phyloP scores from a whole-genome alignment of 2,113 vertebrate species.

The Chelonoidis abingdonii region DNA sequence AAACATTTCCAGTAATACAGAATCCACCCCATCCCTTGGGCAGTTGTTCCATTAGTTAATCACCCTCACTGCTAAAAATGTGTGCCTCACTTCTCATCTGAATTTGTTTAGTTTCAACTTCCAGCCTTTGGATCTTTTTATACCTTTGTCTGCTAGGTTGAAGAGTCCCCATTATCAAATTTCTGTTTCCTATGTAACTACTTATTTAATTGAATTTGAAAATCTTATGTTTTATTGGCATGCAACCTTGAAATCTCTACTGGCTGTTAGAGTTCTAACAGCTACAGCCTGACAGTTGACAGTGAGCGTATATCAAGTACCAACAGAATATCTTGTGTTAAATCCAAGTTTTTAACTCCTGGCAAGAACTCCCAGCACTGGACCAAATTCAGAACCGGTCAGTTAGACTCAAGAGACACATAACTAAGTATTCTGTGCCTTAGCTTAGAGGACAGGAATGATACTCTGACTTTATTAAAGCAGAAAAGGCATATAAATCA shows the following conservation, averaged over 20 bases:
- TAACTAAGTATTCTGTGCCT: background rate
- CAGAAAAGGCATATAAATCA: background rate
- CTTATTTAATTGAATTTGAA: background rate
- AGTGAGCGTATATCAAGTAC: slow-evolving; percentile 11
- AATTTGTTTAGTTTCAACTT: background rate
- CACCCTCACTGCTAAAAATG: background rate
- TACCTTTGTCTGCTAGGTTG: background rate
- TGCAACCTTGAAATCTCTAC: slow-evolving; percentile 4
- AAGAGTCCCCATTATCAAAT: background rate
- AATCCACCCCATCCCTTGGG: background rate
- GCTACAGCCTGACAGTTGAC: background rate
- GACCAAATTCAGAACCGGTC: slow-evolving; percentile 10
- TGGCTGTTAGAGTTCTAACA: background rate
- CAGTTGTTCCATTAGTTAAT: background rate
- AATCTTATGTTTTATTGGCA: background rate
- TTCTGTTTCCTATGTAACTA: background rate
- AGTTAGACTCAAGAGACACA: slow-evolving; percentile 16
- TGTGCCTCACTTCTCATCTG: background rate
- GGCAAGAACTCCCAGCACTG: background rate
- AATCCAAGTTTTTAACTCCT: background rate
- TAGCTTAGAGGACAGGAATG: background rate
- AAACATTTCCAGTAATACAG: background rate
- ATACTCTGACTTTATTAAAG: background rate
- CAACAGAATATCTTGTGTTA: background rate
- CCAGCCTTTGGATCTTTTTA: background rate